Percentiles rank a stretch among this genome's conserved stretches.
phyloP scores from a whole-genome alignment of 2,113 vertebrate species.

The Sinocyclocheilus grahami region DNA sequence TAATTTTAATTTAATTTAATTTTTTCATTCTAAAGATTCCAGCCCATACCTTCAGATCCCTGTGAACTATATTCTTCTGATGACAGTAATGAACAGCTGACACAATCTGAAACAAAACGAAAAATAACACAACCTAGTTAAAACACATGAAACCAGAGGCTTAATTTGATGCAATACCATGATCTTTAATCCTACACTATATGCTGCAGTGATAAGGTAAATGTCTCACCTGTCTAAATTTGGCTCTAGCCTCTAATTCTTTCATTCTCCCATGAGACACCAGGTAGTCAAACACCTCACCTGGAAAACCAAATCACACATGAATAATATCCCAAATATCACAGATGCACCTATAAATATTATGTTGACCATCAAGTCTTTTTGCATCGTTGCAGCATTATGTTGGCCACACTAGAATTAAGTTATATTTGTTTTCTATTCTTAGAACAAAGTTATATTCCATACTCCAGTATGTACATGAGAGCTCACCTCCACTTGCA shows the following conservation, averaged over 20 bases:
- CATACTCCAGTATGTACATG: neutral
- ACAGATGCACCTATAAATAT: neutral
- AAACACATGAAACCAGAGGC: neutral
- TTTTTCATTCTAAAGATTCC: neutral
- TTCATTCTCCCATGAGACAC: conserved; percentile 95
- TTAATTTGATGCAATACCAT: neutral
- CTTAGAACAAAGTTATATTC: neutral
- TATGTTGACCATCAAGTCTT: neutral
- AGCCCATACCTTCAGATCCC: conserved; percentile 86
- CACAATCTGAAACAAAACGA: conserved; percentile 78
- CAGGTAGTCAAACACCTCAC: conserved; percentile 92
- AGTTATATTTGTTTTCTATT: no score
- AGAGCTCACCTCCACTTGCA: conserved; percentile 81
- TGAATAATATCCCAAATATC: neutral
- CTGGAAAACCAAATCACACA: conserved; percentile 54
- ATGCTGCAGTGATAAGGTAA: neutral
- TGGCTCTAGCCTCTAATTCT: conserved; percentile 90
- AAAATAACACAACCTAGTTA: neutral
- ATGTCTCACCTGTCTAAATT: conserved; percentile 76
- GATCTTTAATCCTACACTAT: neutral
- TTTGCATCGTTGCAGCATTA: neutral
- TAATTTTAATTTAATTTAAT: no score
- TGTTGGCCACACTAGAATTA: neutral
- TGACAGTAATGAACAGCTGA: conserved; percentile 95
- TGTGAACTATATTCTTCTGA: conserved; percentile 93